phyloP scores from a whole-genome alignment of 2,888 invertebrate genomes.

The Sphaerophoria taeniata region DNA sequence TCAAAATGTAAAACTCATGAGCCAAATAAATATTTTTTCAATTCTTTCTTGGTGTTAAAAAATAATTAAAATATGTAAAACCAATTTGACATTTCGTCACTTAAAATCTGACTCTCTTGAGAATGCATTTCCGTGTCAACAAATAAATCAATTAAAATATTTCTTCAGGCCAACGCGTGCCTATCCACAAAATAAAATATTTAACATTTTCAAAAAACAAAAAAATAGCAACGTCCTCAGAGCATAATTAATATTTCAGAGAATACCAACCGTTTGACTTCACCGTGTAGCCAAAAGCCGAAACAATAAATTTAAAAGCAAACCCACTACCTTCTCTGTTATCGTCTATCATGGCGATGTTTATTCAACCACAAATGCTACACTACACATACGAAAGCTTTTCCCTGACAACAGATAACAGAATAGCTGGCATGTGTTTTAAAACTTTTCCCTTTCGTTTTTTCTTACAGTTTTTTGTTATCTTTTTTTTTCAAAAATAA shows the following conservation, averaged over 20 bases:
- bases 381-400: not conserved
- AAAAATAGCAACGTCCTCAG: not conserved
- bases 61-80: not conserved
- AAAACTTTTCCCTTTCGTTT: slow-evolving; percentile 12
- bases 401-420: slow-evolving; percentile 19
- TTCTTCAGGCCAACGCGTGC: not conserved
- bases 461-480: too few species aligned
- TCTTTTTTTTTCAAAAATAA: not conserved
- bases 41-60: not conserved
- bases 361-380: not conserved
- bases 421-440: slow-evolving; percentile 17
- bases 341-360: not conserved
- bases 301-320: slow-evolving; percentile 17
- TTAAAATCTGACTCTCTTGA: slow-evolving; percentile 13
- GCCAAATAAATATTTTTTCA: not conserved
- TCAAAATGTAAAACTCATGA: too few species aligned
- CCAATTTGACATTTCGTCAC: slow-evolving; percentile 30
- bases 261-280: slow-evolving; percentile 40
- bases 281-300: not conserved
- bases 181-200: slow-evolving; percentile 37
- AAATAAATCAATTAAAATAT: slow-evolving; percentile 51
- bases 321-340: not conserved
- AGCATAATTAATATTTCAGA: slow-evolving; percentile 57
- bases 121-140: slow-evolving; percentile 16
- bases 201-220: slow-evolving; percentile 18